Conservation (phyloP, 2,113 vertebrate species). For the Struthidea cinerea region DNA sequence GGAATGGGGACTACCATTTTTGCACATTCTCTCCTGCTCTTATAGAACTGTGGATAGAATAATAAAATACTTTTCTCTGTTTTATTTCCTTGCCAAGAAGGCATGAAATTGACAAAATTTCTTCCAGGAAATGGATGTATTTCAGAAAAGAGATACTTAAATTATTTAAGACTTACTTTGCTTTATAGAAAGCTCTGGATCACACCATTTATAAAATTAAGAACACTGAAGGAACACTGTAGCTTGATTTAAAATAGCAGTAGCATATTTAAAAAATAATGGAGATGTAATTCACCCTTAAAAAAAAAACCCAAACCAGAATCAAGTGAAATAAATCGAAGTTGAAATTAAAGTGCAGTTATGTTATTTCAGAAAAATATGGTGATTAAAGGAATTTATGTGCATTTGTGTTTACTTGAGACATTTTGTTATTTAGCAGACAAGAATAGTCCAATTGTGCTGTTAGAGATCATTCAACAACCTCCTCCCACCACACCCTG, state of each 20-base stretch:
- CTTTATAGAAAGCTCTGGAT: not conserved
- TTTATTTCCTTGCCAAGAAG: not conserved
- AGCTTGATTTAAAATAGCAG: slow-evolving; percentile 6
- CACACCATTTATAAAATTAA: slow-evolving; percentile 6
- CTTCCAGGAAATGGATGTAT: not conserved
- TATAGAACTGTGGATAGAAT: not conserved
- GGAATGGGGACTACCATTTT: not conserved
- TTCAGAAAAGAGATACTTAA: not conserved
- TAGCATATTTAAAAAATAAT: slow-evolving; percentile 4
- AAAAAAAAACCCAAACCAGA: not conserved
- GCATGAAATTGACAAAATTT: not conserved
- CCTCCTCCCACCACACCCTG: not conserved
- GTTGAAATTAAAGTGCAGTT: not conserved
- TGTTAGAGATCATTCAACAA: not conserved
- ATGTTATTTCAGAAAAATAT: not conserved
- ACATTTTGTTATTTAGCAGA: not conserved
- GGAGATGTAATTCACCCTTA: not conserved
- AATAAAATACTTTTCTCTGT: not conserved
- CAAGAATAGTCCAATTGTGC: not conserved
- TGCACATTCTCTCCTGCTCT: not conserved
- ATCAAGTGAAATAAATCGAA: not conserved
- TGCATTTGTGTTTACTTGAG: not conserved
- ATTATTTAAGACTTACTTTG: slow-evolving; percentile 36
- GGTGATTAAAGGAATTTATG: not conserved
- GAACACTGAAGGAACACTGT: not conserved